Percentiles rank a stretch among this genome's conserved stretches.
Evolutionary conservation across 2,888 invertebrate species (phyloP).

Genomic region (Sinodicranocentrus sp.): DNA sequence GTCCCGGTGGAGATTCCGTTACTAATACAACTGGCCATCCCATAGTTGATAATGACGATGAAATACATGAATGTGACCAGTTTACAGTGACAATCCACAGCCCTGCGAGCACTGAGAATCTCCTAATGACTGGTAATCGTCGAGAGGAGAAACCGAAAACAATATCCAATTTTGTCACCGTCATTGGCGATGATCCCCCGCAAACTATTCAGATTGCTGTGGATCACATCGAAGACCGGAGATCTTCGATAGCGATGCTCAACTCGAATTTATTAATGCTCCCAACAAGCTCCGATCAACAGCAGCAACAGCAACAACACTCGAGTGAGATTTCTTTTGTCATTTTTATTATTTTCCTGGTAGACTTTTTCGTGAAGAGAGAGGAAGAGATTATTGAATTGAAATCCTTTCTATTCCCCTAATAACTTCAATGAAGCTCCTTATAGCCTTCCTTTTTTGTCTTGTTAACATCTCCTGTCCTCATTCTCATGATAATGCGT

Average conservation of each 20-base stretch:
- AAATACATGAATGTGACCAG: constrained; percentile 21
- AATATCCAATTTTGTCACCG: constrained; percentile 43
- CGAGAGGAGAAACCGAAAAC: neutral
- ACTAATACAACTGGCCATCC: neutral
- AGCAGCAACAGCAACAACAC: neutral
- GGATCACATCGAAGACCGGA: constrained; percentile 67
- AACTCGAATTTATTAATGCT: constrained; percentile 61
- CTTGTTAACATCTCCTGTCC: neutral
- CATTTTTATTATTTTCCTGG: neutral
- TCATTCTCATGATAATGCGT: constrained; percentile 8
- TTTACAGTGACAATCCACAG: constrained; percentile 47
- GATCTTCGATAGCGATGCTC: constrained; percentile 32
- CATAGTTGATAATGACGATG: constrained; percentile 18
- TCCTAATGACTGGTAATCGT: neutral
- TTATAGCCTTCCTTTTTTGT: constrained; percentile 1
- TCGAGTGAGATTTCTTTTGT: constrained; percentile 27
- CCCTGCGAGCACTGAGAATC: constrained; percentile 17
- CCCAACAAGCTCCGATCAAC: neutral
- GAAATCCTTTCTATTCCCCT: constrained; percentile 7
- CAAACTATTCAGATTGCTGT: constrained; percentile 74
- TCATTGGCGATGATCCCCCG: constrained; percentile 48
- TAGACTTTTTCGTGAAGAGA: no score
- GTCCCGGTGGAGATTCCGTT: neutral
- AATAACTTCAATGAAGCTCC: neutral
- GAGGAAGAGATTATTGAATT: neutral